Conservation (phyloP, 2,113 vertebrate genomes). For the Oreochromis niloticus region DNA sequence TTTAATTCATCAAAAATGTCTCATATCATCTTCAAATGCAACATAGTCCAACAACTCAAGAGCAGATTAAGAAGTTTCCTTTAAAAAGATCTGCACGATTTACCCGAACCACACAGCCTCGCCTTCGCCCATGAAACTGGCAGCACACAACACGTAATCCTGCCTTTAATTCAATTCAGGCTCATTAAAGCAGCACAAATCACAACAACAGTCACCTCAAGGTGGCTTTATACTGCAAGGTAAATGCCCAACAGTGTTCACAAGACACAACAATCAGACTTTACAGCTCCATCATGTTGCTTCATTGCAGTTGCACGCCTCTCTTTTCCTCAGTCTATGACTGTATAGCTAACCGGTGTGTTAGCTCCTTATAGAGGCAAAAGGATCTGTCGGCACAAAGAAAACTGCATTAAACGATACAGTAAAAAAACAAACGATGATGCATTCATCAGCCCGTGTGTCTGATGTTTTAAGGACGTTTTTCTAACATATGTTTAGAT, state of each 20-base stretch:
- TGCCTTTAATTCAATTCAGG: background rate
- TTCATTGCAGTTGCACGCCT: background rate
- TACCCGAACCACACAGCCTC: background rate
- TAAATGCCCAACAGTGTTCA: rapidly evolving
- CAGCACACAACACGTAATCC: background rate
- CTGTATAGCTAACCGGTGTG: background rate
- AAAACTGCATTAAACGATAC: background rate
- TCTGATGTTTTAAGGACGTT: background rate
- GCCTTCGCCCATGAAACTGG: rapidly evolving
- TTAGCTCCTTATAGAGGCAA: background rate
- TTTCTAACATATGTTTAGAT: background rate
- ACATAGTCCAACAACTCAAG: background rate
- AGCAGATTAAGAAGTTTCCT: background rate
- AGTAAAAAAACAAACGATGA: background rate
- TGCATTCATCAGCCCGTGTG: background rate
- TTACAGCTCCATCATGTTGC: background rate
- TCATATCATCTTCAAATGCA: background rate
- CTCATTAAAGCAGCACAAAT: background rate
- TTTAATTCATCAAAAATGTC: background rate
- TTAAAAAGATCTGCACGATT: background rate
- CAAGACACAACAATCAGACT: background rate
- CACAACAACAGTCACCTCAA: background rate
- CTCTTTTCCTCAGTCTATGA: rapidly evolving
- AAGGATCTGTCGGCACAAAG: background rate
- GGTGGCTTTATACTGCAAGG: background rate